Evolutionary conservation across 2,113 vertebrate genomes (phyloP).

Genomic region (Engraulis encrasicolus): DNA sequence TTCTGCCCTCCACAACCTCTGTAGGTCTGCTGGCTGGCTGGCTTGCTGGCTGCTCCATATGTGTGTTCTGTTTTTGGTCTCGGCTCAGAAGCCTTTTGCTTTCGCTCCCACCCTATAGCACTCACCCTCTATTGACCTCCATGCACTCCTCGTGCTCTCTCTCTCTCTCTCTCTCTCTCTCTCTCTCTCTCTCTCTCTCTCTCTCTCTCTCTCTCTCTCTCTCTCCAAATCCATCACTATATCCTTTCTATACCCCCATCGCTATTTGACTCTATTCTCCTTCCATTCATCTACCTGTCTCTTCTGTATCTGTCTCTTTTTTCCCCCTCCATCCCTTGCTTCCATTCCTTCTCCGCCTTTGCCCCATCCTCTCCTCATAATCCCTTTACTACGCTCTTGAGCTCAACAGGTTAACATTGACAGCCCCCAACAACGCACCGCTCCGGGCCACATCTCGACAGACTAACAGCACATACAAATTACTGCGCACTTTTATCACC

Average conservation of each 20-base stretch:
- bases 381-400: neutral
- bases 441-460: slow-evolving; percentile 42
- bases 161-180: neutral
- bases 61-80: neutral
- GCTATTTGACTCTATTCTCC: slow-evolving; percentile 1
- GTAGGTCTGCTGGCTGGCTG: neutral
- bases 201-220: slow-evolving; percentile 25
- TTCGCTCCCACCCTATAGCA: neutral
- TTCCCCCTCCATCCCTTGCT: too few species aligned
- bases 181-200: neutral
- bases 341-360: neutral
- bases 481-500: slow-evolving; percentile 47
- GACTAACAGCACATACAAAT: slow-evolving; percentile 50
- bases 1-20: slow-evolving; percentile 11
- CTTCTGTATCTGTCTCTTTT: neutral
- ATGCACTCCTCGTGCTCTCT: slow-evolving; percentile 6
- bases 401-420: slow-evolving; percentile 29
- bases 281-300: slow-evolving; percentile 9
- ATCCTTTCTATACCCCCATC: slow-evolving; percentile 46
- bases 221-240: neutral
- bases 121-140: slow-evolving; percentile 1
- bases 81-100: neutral
- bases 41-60: slow-evolving; percentile 2
- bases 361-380: neutral
- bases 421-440: slow-evolving; percentile 11